Evolutionary conservation across 2,113 vertebrate species (phyloP).

Genomic region (Cygnus atratus): DNA sequence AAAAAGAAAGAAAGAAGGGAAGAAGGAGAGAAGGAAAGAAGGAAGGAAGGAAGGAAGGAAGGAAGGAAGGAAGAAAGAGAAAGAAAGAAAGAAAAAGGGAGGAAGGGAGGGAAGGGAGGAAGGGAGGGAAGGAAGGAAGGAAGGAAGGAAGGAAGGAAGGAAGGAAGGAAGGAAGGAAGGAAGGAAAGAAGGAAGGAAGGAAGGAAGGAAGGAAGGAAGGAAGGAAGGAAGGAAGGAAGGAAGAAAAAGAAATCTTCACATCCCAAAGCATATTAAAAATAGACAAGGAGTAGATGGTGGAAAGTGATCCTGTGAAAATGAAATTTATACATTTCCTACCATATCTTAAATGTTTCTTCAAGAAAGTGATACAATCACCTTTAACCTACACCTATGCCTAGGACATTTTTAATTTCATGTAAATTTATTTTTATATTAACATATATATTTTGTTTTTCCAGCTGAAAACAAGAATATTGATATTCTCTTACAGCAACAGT

Average conservation of each 20-base stretch:
- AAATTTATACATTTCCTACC: neutral
- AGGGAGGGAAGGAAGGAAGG: too few relatives aligned
- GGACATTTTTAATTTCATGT: neutral
- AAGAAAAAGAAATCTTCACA: neutral
- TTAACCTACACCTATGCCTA: neutral
- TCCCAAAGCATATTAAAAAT: neutral
- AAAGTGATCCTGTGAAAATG: neutral
- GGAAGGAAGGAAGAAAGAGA: too few relatives aligned
- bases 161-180: too few relatives aligned
- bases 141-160: too few relatives aligned
- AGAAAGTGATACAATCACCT: neutral
- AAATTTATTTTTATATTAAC: neutral
- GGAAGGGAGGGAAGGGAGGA: too few relatives aligned
- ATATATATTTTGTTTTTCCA: neutral
- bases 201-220: too few relatives aligned
- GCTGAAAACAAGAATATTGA: neutral
- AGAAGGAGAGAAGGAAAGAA: too few relatives aligned
- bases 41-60: too few relatives aligned
- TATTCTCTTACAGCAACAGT: neutral
- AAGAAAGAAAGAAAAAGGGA: too few relatives aligned
- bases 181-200: too few relatives aligned
- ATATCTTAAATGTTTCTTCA: neutral
- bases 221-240: too few relatives aligned
- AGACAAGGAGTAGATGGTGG: rapidly evolving
- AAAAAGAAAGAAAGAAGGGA: too few relatives aligned